Evolutionary conservation across 2,113 vertebrate species (phyloP), one percentile per base, ranked within the genome.

Genomic region (Cyanistes caeruleus): DNA sequence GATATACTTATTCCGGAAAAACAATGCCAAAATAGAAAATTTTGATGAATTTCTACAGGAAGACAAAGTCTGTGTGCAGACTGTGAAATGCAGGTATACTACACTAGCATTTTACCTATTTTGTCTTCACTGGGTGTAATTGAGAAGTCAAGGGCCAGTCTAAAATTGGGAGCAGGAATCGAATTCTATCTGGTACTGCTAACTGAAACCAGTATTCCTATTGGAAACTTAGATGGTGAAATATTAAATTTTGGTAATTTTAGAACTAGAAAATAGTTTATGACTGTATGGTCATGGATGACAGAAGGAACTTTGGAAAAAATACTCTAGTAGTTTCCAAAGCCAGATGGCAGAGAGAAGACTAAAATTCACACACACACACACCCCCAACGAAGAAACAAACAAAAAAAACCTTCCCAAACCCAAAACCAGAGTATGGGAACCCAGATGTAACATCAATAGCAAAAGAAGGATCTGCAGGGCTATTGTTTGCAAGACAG

Each of bases 241-340:
- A 89, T 86, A 90, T n/a, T 92, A 74, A 84, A 77, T 86, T 81
- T 53, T 68, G 21, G 37, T 92, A 52, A 96, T 95, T 96, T 91
- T 90, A 94, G 87, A 95, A 79, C 79, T 60, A 63, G 69, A 69
- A 92, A 84, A 46, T 43, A 72, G 56, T 82, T 95, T 89, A 92
- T 77, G 48, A 86, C 72, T 85, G 7, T 28, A 60, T 28, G 25
- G 43, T 67, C 53, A 64, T 6, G 27, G 79, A 70, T 76, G 77
- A 89, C 73, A 89, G 74, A 60, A 95, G n/a, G 18, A 84, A 89
- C n/a, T 82, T 39, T 53, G 41, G 44, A 41, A 63, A 89, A 78
- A 95, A 68, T 31, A 62, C 7, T 30, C 53, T 39, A 81, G 41
- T 81, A 72, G 91, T 76, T 95, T 81, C 74, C 69, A 95, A 75